Percentiles rank a stretch among this genome's conserved stretches.
phyloP scores from a whole-genome alignment of 2,113 vertebrate genomes.

The Cynoglossus semilaevis region DNA sequence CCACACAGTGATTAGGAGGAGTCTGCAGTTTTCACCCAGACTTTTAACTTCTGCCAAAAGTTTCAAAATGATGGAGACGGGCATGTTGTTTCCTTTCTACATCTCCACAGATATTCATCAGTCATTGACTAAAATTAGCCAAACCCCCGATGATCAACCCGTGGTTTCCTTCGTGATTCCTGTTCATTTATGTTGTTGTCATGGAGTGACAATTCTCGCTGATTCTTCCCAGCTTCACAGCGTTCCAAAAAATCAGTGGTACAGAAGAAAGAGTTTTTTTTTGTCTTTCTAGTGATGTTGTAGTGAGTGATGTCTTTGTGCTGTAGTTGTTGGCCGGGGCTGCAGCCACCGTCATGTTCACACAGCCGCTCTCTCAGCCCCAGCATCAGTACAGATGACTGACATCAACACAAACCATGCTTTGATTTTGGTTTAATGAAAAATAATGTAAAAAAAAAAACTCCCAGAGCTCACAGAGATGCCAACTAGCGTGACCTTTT shows the following conservation, averaged over 20 bases:
- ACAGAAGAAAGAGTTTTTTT: constrained; percentile 2
- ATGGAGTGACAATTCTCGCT: constrained; percentile 28
- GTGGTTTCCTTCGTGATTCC: constrained; percentile 46
- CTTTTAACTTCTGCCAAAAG: constrained; percentile 67
- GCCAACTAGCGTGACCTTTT: constrained; percentile 16
- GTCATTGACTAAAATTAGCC: constrained; percentile 38
- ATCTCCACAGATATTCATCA: constrained; percentile 61
- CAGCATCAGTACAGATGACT: not conserved
- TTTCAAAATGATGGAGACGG: constrained; percentile 60
- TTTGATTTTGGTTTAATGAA: constrained; percentile 21
- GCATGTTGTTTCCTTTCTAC: constrained; percentile 59
- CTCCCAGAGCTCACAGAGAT: constrained; percentile 12
- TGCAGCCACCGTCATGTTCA: not conserved
- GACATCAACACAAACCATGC: not conserved
- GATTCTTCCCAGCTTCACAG: constrained; percentile 28
- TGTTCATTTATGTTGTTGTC: constrained; percentile 35
- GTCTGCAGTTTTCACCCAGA: constrained; percentile 49
- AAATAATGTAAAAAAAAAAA: constrained; percentile 2
- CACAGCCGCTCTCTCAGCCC: no score
- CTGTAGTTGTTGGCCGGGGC: not conserved
- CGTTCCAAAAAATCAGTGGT: constrained; percentile 19
- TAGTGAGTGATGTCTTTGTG: constrained; percentile 11
- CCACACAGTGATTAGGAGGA: constrained; percentile 64
- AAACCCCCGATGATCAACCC: constrained; percentile 43
- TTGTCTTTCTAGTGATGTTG: constrained; percentile 1